Base-by-base conservation (phyloP, 2,113 vertebrate species). In the Pyrgilauda ruficollis region DNA sequence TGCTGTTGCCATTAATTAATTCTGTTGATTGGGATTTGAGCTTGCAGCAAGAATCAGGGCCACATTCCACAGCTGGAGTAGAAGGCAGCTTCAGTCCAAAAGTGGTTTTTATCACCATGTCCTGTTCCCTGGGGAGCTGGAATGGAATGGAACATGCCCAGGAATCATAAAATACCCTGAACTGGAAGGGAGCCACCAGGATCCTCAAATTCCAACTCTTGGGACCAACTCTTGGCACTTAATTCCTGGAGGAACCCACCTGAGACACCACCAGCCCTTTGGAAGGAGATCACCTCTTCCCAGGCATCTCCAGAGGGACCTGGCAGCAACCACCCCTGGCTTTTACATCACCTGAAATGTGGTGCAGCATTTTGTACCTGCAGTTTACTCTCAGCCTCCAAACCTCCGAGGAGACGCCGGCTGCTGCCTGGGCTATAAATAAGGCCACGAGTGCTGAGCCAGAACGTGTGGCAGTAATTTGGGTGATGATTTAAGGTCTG, bases 281-380 rank as follows among this genome's bases (percentile, higher is more conserved):
- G 81, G 85, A 59, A 68, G 52, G 70, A 21, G n/a, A 7, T 46
- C 3, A 3, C 14, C 66, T 35, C 52, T 10, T 22, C 11, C 26
- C 35, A 52, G 49, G 27, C 14, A 19, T 31, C 53, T 20, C 6
- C 79, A 55, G 78, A 21, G 61, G 64, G 56, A 76, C 33, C 68
- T 59, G 24, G 43, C 85, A 85, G 49, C 0, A 4, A 16, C 5
- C 19, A 4, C 7, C 10, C 50, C 62, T 22, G 0, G 1, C 19
- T 53, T 35, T 2, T 4, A 4, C 41, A 15, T 7, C 1, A 1
- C 79, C 53, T 39, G 19, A 5, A 2, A 26, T 1, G 7, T 1
- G 15, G 41, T 19, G 58, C 86, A 69, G 11, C n/a, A 4, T 30
- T 24, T 31, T 4, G 62, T 17, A 35, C 86, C 83, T 52, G 39